Conservation (phyloP, 2,113 vertebrate genomes). For the Rousettus leschenaultii region DNA sequence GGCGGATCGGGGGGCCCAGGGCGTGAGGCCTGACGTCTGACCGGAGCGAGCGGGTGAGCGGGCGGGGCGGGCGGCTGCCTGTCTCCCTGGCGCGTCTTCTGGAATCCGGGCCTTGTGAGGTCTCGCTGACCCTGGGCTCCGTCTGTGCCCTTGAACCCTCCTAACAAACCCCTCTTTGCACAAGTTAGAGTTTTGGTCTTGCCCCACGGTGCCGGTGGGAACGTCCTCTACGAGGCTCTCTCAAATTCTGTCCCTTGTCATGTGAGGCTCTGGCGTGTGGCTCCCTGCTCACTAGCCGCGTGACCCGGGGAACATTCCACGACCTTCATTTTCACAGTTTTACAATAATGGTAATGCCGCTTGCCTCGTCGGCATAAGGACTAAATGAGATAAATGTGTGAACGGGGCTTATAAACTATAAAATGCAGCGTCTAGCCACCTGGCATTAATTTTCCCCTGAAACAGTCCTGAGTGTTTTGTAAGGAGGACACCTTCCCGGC, state of each 20-base stretch:
- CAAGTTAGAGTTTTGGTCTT: neutral
- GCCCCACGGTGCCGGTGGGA: accelerated
- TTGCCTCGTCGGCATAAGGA: neutral
- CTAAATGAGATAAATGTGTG: no score
- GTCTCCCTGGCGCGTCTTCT: neutral
- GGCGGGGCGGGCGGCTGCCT: no score
- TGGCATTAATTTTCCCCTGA: neutral
- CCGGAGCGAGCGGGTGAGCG: no score
- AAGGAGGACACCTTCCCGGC: neutral
- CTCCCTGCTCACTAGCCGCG: neutral
- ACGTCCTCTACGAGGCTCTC: neutral
- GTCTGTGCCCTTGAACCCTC: no score
- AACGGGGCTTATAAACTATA: neutral
- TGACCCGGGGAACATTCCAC: neutral
- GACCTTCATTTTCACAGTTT: neutral
- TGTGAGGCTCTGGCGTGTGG: neutral
- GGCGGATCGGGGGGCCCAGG: accelerated
- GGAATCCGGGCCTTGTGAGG: neutral
- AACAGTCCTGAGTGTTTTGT: neutral
- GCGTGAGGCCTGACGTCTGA: neutral
- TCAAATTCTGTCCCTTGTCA: neutral
- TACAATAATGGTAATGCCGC: neutral
- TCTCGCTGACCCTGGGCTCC: neutral
- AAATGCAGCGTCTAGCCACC: neutral
- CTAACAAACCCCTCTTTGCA: neutral